Conservation (phyloP, 2,113 vertebrate genomes). For the Myrmophylax atrothorax region DNA sequence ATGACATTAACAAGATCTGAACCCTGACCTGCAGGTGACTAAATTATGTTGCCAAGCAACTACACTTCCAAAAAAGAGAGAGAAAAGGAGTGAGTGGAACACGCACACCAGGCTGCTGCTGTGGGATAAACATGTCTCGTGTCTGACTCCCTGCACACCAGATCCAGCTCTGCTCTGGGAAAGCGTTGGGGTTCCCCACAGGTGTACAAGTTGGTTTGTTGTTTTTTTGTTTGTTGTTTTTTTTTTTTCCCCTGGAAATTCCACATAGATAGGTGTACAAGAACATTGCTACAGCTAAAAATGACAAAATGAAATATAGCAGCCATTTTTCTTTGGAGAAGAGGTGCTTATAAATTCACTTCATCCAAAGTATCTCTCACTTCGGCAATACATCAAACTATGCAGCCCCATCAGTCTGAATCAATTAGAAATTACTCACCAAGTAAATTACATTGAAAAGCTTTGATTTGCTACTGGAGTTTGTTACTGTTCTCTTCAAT, state of each 20-base stretch:
- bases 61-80: background rate
- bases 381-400: slow-evolving; percentile 76
- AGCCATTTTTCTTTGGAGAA: slow-evolving; percentile 79
- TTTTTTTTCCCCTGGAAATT: background rate
- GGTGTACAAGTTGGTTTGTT: background rate
- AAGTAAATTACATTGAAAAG: slow-evolving; percentile 77
- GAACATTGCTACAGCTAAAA: slow-evolving; percentile 70
- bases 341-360: slow-evolving; percentile 77
- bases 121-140: background rate
- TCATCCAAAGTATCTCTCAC: slow-evolving; percentile 70
- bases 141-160: background rate
- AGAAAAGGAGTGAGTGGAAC: background rate
- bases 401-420: slow-evolving; percentile 77
- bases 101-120: background rate
- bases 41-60: slow-evolving; percentile 72
- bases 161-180: background rate
- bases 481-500: slow-evolving; percentile 72
- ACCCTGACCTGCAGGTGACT: slow-evolving; percentile 69
- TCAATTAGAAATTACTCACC: slow-evolving; percentile 86
- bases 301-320: slow-evolving; percentile 81
- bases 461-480: slow-evolving; percentile 76
- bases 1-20: slow-evolving; percentile 69
- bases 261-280: slow-evolving; percentile 48
- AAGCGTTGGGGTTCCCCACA: background rate
- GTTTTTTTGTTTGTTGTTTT: background rate